A percentile compares a stretch with the other conserved stretches of the same genome.
Evolutionary conservation across 2,113 vertebrate species (phyloP).

Genomic region (Cinclus cinclus): DNA sequence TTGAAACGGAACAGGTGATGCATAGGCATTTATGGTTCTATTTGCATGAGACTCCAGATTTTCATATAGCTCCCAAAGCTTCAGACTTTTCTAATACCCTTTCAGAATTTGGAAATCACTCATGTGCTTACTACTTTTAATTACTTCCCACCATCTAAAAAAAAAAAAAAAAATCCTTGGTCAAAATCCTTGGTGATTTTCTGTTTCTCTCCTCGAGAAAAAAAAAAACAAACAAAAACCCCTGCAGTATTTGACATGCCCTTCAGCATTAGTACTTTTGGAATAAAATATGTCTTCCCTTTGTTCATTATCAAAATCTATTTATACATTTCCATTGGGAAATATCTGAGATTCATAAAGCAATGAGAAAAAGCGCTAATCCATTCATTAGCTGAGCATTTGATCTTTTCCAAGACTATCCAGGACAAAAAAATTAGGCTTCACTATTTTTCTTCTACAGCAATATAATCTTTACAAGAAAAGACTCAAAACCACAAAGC

Average conservation of each 20-base stretch:
- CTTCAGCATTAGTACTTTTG: constrained; percentile 25
- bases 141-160: neutral
- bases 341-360: constrained; percentile 23
- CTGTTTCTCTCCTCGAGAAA: neutral
- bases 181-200: constrained; percentile 6
- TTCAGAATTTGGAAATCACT: neutral
- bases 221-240: neutral
- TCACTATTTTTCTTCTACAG: neutral
- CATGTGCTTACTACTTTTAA: neutral
- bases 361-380: constrained; percentile 18
- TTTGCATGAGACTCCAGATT: neutral
- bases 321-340: constrained; percentile 52
- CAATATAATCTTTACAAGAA: neutral
- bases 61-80: neutral
- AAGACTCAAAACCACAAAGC: neutral
- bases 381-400: constrained; percentile 47
- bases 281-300: constrained; percentile 36
- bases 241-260: constrained; percentile 6
- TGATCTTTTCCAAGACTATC: constrained; percentile 36
- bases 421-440: neutral
- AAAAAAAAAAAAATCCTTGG: neutral
- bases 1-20: neutral
- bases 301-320: constrained; percentile 45
- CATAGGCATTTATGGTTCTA: neutral
- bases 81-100: neutral